Evolutionary conservation across 2,113 vertebrate genomes (phyloP), one percentile per base, ranked within the genome.

Genomic region (Passer domesticus): DNA sequence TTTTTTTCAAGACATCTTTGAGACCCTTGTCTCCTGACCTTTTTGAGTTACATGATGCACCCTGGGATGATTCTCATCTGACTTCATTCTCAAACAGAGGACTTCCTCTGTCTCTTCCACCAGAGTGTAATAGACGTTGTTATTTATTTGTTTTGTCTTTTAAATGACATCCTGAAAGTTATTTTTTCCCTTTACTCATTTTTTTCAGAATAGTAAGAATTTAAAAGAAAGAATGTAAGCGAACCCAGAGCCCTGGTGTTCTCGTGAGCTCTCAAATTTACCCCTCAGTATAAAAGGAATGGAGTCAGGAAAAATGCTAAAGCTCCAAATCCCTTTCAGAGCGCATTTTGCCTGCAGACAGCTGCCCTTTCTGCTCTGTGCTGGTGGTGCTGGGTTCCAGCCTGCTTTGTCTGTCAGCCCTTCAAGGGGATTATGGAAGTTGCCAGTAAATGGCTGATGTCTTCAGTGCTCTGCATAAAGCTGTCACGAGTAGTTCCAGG

Each of bases 11-110:
- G 44, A n/a, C 3, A 7, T 87, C 27, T 95, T 88, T 86, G 59
- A 81, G 68, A 64, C 14, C 20, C 39, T 50, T 89, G 41, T 94
- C 24, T 94, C 39, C 33, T 95, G 90, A 94, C 83, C 75, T 96
- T 96, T 93, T 52, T 78, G 52, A 81, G 24, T 75, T 83, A 46
- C 22, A 39, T 93, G 43, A 23, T 47, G 35, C n/a, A 64, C 83
- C 1, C 3, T 88, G 62, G 67, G 58, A 74, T 95, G 90, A 93
- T 84, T 92, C 78, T 93, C 79, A 84, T 87, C 84, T 96, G 91
- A 86, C 68, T 94, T 91, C 33, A 39, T 76, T 92, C 33, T 43
- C 39, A 68, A 92, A 74, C 78, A 74, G 91, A 83, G 59, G 24
- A 67, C 55, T 62, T 87, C 25, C 27, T 93, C 47, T 62, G 43